A percentile compares a stretch with the other conserved stretches of the same genome.
phyloP scores from a whole-genome alignment of 2,113 vertebrate genomes.

The Speoplatyrhinus poulsoni region DNA sequence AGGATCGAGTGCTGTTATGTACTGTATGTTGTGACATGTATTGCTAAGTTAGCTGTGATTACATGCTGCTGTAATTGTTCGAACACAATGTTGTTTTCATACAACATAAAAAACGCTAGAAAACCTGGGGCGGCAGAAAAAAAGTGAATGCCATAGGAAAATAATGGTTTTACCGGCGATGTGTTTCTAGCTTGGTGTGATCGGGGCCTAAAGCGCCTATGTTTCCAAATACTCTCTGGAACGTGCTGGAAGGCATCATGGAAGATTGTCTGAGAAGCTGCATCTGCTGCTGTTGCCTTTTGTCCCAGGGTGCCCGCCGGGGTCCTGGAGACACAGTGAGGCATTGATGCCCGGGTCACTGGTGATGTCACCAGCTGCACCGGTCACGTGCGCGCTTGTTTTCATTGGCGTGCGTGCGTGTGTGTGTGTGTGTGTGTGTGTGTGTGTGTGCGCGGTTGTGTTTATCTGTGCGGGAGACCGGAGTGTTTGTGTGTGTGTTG shows the following conservation, averaged over 20 bases:
- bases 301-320: constrained; percentile 55
- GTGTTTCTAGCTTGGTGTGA: too few relatives aligned
- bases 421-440: neutral
- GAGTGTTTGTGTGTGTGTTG: neutral
- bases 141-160: too few relatives aligned
- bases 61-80: too few relatives aligned
- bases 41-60: too few relatives aligned
- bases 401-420: neutral
- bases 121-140: too few relatives aligned
- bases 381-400: constrained; percentile 19
- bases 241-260: constrained; percentile 30
- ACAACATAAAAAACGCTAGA: too few relatives aligned
- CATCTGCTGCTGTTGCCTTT: constrained; percentile 57
- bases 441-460: neutral
- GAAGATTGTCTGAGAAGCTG: constrained; percentile 43
- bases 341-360: constrained; percentile 72
- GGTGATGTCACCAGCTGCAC: constrained; percentile 76
- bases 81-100: too few relatives aligned
- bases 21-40: too few relatives aligned
- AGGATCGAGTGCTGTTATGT: too few relatives aligned
- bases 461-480: neutral
- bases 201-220: neutral
- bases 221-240: constrained; percentile 34
- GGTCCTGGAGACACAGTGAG: constrained; percentile 58
- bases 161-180: too few relatives aligned